Base-by-base conservation (phyloP, 2,888 invertebrate genomes). In the Nomada hirtipes region DNA sequence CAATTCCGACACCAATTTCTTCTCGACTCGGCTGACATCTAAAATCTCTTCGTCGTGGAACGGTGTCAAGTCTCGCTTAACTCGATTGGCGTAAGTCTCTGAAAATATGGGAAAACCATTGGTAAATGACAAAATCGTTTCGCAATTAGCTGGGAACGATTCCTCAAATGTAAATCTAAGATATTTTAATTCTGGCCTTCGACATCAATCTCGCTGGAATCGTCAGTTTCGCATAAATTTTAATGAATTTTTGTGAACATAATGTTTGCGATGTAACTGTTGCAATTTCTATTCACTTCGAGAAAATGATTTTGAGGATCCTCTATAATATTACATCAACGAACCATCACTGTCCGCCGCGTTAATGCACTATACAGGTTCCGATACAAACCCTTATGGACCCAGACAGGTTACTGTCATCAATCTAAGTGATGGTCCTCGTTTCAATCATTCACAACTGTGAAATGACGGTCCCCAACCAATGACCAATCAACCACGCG, bases 21-120 rank as follows among this genome's bases (percentile, higher is more conserved):
- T 97, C 94, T 97, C 97, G n/a, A 97, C 97, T 91, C 97, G 95
- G 0, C 94, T 94, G 44, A 96, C 96, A 92, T 97, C 96, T 52
- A 95, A 93, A 94, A 95, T 94, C 82, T 95, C 95, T 76, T 94
- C 94, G 47, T 92, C 89, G 4, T 93, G 92, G n/a, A 93, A 91
- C 71, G 90, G 77, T n/a, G 85, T 86, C 44, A 93, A 86, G 18
- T 95, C 95, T 71, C 97, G 95, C 82, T 96, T 96, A 67, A 94
- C 95, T 64, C 97, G 95, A 20, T 95, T 95, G 55, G 95, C 95
- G 92, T 97, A 97, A 26, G 97, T 97, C 76, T 95, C 97, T 88
- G 80, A n/a, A 71, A 76, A 63, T 68, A 26, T 29, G 20, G 57
- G 47, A 26, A 18, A 13, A 55, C 4, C n/a, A 15, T 2, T n/a